Evolutionary conservation across 35 echinoderm and acorn worm genomes (phyloP).

Genomic region (Apostichopus californicus): DNA sequence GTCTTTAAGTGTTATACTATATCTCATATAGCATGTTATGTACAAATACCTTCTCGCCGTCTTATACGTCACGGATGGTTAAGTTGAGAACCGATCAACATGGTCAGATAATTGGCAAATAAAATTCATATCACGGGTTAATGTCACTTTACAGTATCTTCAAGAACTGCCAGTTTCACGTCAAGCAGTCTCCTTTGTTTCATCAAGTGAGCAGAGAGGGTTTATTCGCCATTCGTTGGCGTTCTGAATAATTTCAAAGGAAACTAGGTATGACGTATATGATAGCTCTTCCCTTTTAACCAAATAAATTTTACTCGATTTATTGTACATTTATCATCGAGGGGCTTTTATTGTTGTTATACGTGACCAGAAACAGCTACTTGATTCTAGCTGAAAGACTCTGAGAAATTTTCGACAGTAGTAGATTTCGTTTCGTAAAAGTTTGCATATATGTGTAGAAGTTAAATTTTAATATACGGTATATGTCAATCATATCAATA

Average conservation of each 20-base stretch:
- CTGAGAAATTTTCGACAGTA: too few species aligned
- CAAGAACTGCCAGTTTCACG: too few species aligned
- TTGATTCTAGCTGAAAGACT: too few species aligned
- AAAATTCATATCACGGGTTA: slow-evolving; percentile 3
- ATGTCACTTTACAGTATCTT: background rate
- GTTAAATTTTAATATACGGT: too few species aligned
- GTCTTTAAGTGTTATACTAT: background rate
- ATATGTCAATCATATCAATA: too few species aligned
- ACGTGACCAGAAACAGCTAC: too few species aligned
- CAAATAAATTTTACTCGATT: background rate
- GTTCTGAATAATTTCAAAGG: background rate
- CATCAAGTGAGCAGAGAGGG: too few species aligned
- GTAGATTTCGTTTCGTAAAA: too few species aligned
- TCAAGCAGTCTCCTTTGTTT: too few species aligned
- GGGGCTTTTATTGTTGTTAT: too few species aligned
- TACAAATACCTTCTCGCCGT: background rate
- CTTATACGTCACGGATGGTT: background rate
- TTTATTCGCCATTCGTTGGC: background rate
- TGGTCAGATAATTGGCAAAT: background rate
- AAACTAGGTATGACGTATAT: background rate
- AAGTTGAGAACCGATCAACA: background rate
- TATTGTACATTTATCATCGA: too few species aligned
- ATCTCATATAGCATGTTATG: background rate
- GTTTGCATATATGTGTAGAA: too few species aligned
- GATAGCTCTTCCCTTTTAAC: background rate